phyloP scores from a whole-genome alignment of 2,888 invertebrate genomes.

The Megaustenia siamemsis region DNA sequence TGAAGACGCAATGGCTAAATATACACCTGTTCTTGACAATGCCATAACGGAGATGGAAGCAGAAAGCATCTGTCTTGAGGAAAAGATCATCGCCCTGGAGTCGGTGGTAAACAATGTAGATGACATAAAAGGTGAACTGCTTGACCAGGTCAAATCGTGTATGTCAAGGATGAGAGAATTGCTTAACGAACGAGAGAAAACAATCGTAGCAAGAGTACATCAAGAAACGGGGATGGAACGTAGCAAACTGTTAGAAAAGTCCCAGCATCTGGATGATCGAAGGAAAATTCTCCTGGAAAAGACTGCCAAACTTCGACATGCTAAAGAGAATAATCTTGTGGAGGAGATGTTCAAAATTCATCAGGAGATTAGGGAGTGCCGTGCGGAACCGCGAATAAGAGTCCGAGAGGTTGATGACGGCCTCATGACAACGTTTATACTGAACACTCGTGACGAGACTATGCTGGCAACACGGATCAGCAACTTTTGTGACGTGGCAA shows the following conservation, averaged over 20 bases:
- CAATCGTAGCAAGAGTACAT: slow-evolving; percentile 64
- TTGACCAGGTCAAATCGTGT: slow-evolving; percentile 63
- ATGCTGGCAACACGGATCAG: slow-evolving; percentile 62
- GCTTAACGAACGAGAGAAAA: slow-evolving; percentile 69
- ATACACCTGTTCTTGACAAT: slow-evolving; percentile 66
- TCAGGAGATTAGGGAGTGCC: slow-evolving; percentile 63
- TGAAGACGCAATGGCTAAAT: slow-evolving; percentile 68
- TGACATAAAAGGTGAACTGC: slow-evolving; percentile 59
- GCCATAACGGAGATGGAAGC: slow-evolving; percentile 67
- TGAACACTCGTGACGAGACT: slow-evolving; percentile 65
- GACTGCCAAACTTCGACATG: slow-evolving; percentile 57
- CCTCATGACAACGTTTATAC: slow-evolving; percentile 62
- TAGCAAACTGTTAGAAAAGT: slow-evolving; percentile 61
- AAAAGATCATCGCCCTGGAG: slow-evolving; percentile 65
- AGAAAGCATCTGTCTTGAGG: slow-evolving; percentile 63
- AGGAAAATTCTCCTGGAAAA: slow-evolving; percentile 42
- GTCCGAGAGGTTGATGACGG: slow-evolving; percentile 66
- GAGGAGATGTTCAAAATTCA: slow-evolving; percentile 68
- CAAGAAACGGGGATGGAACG: slow-evolving; percentile 63
- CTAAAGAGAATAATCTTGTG: slow-evolving; percentile 63
- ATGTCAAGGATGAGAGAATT: slow-evolving; percentile 66
- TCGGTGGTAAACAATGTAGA: slow-evolving; percentile 62
- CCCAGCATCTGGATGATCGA: slow-evolving; percentile 37
- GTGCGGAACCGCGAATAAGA: slow-evolving; percentile 62
- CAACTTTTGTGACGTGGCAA: slow-evolving; percentile 68